phyloP scores from a whole-genome alignment of 92 coral and sea anemone genomes.

The Siderastrea radians region DNA sequence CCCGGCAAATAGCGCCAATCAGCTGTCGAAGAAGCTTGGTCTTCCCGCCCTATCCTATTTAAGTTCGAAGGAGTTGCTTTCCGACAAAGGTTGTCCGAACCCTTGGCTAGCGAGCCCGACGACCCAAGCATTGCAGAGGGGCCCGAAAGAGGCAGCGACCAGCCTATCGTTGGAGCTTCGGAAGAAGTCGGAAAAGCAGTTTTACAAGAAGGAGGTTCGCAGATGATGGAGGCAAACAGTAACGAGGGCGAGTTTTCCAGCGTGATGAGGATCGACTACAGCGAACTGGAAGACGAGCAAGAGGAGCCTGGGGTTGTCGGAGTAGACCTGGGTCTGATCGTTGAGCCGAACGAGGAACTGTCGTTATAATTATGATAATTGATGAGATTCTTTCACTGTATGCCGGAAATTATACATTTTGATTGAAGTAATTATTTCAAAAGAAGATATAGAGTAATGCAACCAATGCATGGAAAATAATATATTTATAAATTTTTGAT shows the following conservation, averaged over 20 bases:
- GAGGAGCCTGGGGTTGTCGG: neutral
- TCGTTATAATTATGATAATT: neutral
- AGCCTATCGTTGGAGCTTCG: neutral
- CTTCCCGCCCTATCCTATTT: neutral
- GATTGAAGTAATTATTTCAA: neutral
- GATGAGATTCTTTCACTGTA: neutral
- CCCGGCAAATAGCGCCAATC: neutral
- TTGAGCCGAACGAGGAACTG: neutral
- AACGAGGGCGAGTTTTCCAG: conserved; percentile 25
- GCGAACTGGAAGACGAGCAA: neutral
- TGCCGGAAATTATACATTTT: neutral
- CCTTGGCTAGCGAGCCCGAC: neutral
- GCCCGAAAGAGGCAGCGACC: neutral
- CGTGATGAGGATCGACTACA: conserved; percentile 32
- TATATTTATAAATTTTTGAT: too few species aligned
- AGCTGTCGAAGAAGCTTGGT: neutral
- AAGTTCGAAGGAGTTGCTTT: neutral
- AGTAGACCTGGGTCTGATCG: conserved; percentile 14
- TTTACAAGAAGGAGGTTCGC: neutral
- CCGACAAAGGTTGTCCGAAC: neutral
- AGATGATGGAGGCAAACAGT: neutral
- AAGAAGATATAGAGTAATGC: neutral
- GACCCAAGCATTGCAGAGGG: neutral
- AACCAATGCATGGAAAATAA: neutral
- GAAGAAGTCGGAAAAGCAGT: conserved; percentile 3